Evolutionary conservation across 2,888 invertebrate genomes (phyloP), one percentile per base, ranked within the genome.

Genomic region (Unio delphinus): DNA sequence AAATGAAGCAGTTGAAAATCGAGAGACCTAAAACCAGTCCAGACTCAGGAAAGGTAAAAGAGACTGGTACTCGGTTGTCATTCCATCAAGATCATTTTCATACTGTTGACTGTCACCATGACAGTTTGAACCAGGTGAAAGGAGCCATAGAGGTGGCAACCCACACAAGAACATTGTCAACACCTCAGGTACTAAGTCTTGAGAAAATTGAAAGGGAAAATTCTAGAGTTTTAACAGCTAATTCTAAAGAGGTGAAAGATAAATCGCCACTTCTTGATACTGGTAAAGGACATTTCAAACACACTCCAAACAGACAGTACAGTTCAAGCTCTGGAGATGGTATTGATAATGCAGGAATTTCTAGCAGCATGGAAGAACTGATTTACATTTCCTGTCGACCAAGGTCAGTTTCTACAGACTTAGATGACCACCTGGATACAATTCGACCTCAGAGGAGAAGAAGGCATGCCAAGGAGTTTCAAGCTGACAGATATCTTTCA

Each of bases 301-400:
- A 15, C 45, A 45, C 45, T 45, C 45, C 45, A 45, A 45, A 45
- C 45, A 45, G 45, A 45, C 45, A 45, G 45, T 3, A 45, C 15
- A 45, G 45, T 45, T 45, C 45, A 45, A 45, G 45, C 15, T 45
- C 45, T 15, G 45, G 45, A 45, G 45, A 62, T 58, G 81, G 81
- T 11, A 70, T 78, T 30, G 81, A 80, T 61, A 81, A 81, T 62
- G 75, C 80, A 6, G 78, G 76, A 11, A 67, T 80, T 26, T 77
- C 77, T 3, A 67, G 75, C 20, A 77, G 77, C 54, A 77, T 75
- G 0, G 75, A 77, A 60, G 70, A 77, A 65, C 59, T 77, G 7
- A 73, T 77, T 20, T 68, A 45, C 45, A 45, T 11, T 45, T 45
- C 45, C 15, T 45, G 11, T 45, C 45, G 3, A 45, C 45, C 45